Evolutionary conservation across 2,113 vertebrate genomes (phyloP).

Genomic region (Empidonax traillii): DNA sequence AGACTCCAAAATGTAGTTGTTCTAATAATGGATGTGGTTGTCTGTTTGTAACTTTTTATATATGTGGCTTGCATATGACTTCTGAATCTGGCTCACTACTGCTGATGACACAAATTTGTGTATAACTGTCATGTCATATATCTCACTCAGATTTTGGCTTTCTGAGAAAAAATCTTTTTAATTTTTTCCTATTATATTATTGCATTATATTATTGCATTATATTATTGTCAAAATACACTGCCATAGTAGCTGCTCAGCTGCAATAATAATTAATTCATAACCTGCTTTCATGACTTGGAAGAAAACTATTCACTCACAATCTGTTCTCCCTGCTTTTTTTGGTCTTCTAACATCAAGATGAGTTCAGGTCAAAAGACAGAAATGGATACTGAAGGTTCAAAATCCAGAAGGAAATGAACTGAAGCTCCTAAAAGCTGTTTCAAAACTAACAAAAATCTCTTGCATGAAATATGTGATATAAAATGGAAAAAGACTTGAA

Average conservation of each 20-base stretch:
- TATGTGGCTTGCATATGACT: background rate
- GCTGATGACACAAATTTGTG: background rate
- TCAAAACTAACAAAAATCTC: background rate
- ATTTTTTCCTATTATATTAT: background rate
- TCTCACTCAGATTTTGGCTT: background rate
- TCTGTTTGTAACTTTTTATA: background rate
- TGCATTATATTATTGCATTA: background rate
- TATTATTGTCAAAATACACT: background rate
- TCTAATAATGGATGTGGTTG: background rate
- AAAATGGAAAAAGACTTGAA: background rate
- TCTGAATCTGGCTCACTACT: background rate
- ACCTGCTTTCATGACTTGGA: background rate
- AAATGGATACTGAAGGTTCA: background rate
- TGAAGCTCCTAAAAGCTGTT: background rate
- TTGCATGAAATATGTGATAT: background rate
- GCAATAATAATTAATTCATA: background rate
- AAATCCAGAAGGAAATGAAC: background rate
- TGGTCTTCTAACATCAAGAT: background rate
- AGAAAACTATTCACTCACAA: background rate
- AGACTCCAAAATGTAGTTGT: background rate
- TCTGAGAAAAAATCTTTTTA: background rate
- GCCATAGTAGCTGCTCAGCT: background rate
- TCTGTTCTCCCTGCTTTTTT: background rate
- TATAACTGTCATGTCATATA: background rate
- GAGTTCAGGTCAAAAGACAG: background rate